These are phyloP conservation scores for Loris lydekkerianus DNA, from an alignment of 2,797 vertebrate species.

Conservation along the genomic window DNA sequence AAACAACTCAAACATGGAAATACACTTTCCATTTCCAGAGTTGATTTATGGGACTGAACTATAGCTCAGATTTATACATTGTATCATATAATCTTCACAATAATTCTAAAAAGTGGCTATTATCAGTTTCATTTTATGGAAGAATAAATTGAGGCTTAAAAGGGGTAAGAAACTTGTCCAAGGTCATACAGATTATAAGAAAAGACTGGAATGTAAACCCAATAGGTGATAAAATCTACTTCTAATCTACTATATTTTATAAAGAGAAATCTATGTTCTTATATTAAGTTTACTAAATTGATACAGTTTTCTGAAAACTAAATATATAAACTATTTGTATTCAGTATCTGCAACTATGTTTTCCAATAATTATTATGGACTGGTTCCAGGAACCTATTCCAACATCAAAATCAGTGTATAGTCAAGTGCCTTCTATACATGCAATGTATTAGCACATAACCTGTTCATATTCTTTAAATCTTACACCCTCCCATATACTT, in stretches of 20 bases:
- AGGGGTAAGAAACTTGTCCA: constrained; percentile 24
- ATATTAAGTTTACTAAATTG: constrained; percentile 36
- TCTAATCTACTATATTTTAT: background rate
- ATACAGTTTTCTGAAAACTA: constrained; percentile 42
- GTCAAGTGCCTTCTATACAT: background rate
- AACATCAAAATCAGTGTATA: background rate
- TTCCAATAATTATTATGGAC: constrained; percentile 29
- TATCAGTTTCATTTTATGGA: constrained; percentile 50
- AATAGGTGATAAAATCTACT: constrained; percentile 52
- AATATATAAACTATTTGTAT: constrained; percentile 48
- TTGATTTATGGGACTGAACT: constrained; percentile 37
- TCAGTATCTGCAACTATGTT: background rate
- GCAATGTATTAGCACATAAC: background rate
- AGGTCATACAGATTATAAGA: background rate
- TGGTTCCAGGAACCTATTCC: background rate
- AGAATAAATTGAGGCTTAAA: constrained; percentile 63
- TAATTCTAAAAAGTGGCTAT: constrained; percentile 51
- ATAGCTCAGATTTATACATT: constrained; percentile 30
- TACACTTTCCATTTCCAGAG: constrained; percentile 63
- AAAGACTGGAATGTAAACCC: background rate
- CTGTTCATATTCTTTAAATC: background rate
- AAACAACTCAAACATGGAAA: constrained; percentile 25
- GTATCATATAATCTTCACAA: constrained; percentile 54
- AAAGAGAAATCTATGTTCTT: constrained; percentile 62
- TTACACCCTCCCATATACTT: background rate